A percentile compares a stretch with the other conserved stretches of the same genome.
Conservation (phyloP, 2,797 vertebrate genomes). For the Petrocephalus schoutedeni region DNA sequence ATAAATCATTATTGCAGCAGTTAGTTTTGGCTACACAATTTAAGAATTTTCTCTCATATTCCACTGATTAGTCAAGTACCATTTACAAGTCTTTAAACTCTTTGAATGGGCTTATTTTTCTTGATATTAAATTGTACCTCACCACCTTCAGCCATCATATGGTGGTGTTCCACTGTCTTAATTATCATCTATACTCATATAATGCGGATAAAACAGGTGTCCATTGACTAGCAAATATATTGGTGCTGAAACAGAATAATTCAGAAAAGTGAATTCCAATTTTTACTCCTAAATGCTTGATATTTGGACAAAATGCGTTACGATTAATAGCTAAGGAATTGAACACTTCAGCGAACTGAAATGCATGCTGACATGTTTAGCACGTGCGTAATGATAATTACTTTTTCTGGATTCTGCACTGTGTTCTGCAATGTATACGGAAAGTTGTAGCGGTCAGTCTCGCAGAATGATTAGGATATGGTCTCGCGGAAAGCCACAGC, state of each 20-base stretch:
- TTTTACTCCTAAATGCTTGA: neutral
- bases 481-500: constrained; percentile 9
- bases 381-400: neutral
- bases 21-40: neutral
- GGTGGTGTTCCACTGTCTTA: neutral
- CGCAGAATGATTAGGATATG: constrained; percentile 11
- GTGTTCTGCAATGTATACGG: neutral
- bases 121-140: neutral
- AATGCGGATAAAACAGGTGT: neutral
- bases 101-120: neutral
- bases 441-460: constrained; percentile 9
- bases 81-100: neutral
- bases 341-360: neutral
- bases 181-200: neutral
- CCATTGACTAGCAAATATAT: neutral
- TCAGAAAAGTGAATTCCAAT: neutral
- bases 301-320: neutral
- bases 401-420: constrained; percentile 1
- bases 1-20: neutral
- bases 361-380: neutral
- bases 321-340: neutral
- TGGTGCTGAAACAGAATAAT: neutral
- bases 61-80: neutral
- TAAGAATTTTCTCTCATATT: neutral
- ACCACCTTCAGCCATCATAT: neutral